Percentiles rank a stretch among this genome's conserved stretches.
Evolutionary conservation across 1,140 invertebrate genomes (phyloP).

Genomic region (Hydropsyche tenuis): DNA sequence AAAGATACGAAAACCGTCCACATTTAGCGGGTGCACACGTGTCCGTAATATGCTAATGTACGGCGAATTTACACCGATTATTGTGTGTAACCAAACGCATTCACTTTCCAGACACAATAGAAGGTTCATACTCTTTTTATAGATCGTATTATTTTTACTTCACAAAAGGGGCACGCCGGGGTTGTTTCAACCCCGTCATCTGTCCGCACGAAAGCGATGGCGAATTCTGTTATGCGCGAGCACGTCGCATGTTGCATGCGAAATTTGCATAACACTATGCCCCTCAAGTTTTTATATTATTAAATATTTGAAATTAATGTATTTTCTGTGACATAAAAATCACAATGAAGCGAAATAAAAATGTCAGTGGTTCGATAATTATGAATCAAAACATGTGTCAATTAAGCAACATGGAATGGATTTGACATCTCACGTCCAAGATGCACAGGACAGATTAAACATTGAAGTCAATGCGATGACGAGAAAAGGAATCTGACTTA

Average conservation of each 20-base stretch:
- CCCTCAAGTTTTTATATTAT: neutral
- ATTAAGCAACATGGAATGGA: no score
- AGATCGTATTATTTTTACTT: constrained; percentile 1
- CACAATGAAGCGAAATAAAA: no score
- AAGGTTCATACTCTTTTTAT: neutral
- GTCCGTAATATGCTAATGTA: constrained; percentile 21
- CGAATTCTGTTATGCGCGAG: neutral
- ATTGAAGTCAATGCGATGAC: no score
- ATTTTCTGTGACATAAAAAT: no score
- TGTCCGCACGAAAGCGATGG: neutral
- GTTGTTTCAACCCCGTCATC: constrained; percentile 22
- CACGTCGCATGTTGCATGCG: constrained; percentile 2
- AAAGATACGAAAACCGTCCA: constrained; percentile 7
- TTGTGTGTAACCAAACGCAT: constrained; percentile 31
- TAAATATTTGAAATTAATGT: no score
- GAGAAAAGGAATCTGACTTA: no score
- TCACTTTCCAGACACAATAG: constrained; percentile 13
- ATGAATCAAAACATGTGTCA: no score
- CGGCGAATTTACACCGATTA: constrained; percentile 22
- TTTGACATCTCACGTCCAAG: no score
- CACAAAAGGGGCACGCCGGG: neutral
- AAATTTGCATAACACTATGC: constrained; percentile 5
- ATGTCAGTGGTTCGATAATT: no score
- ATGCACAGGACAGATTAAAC: no score
- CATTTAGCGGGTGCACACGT: neutral